Conservation (phyloP, 2,888 invertebrate species). For the Vannuccia rotundouncinata region DNA sequence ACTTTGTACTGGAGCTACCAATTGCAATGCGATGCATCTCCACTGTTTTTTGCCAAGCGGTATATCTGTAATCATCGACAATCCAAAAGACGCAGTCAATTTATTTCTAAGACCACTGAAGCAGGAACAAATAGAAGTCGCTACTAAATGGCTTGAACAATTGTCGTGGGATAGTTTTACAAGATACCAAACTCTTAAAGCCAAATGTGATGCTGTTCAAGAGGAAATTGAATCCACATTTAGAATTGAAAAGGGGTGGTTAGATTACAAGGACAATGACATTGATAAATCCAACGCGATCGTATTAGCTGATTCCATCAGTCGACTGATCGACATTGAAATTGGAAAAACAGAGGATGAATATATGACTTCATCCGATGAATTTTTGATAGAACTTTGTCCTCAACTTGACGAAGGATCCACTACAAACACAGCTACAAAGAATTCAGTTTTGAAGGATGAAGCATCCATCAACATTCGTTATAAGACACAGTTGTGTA, state of each 20-base stretch:
- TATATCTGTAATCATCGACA: background rate
- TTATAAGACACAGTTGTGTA: background rate
- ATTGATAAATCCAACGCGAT: background rate
- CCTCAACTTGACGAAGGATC: no score
- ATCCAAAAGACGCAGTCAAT: background rate
- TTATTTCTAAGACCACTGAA: background rate
- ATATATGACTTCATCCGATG: background rate
- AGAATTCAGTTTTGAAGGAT: background rate
- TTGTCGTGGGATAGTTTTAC: background rate
- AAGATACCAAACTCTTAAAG: background rate
- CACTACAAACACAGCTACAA: background rate
- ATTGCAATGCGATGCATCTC: background rate
- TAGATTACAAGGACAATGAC: background rate
- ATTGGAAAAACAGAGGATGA: background rate
- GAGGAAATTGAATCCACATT: background rate
- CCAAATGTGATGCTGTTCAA: background rate
- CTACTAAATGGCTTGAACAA: background rate
- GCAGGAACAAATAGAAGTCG: background rate
- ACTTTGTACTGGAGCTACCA: background rate
- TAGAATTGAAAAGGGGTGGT: background rate
- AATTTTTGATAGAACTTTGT: no score
- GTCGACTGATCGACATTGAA: background rate
- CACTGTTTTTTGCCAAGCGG: background rate
- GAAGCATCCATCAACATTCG: background rate
- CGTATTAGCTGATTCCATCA: background rate